phyloP scores from a whole-genome alignment of 2,113 vertebrate species.

The Phaethon lepturus region DNA sequence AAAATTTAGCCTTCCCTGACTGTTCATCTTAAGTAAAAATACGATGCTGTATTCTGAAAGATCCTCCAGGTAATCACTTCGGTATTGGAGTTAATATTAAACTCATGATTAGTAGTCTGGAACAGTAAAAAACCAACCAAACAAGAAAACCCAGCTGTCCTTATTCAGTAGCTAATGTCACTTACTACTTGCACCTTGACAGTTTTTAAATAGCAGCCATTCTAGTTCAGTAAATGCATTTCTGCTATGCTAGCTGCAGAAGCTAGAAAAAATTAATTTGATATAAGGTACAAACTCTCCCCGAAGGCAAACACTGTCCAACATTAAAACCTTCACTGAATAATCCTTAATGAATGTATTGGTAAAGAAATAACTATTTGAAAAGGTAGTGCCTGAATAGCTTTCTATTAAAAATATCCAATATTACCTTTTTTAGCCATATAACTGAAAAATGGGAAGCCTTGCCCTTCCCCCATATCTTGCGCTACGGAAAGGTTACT shows the following conservation, averaged over 20 bases:
- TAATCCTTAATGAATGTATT: conserved; percentile 36
- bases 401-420: conserved; percentile 51
- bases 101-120: not conserved
- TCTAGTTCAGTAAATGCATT: conserved; percentile 5
- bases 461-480: conserved; percentile 38
- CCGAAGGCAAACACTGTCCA: conserved; percentile 44
- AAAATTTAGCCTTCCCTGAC: not conserved
- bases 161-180: conserved; percentile 21
- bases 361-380: conserved; percentile 61
- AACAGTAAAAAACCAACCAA: not conserved
- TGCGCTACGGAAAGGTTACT: conserved; percentile 39
- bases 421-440: conserved; percentile 25
- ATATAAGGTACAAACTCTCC: conserved; percentile 37
- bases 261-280: conserved; percentile 35
- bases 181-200: conserved; percentile 19
- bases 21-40: not conserved
- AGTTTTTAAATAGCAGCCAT: conserved; percentile 39
- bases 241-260: conserved; percentile 23
- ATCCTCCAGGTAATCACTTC: not conserved
- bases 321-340: conserved; percentile 41
- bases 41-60: not conserved
- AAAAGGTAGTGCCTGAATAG: conserved; percentile 15
- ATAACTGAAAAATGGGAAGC: conserved; percentile 56
- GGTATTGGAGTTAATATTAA: not conserved
- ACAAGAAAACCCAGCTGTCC: not conserved